Evolutionary conservation across 2,113 vertebrate genomes (phyloP), one percentile per base, ranked within the genome.

Genomic region (Rhombomys opimus): DNA sequence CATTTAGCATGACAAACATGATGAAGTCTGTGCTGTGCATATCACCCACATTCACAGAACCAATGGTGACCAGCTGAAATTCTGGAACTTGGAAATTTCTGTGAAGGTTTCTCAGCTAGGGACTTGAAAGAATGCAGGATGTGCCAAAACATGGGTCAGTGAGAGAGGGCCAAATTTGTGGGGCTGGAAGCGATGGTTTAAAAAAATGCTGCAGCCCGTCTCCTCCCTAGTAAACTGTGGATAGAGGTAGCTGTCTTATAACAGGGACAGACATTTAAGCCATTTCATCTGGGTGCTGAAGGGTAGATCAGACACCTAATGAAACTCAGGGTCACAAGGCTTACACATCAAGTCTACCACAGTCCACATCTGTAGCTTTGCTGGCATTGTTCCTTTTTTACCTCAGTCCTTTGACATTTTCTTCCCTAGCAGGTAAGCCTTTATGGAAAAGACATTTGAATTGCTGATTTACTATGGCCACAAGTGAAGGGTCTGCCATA

Each of bases 401-500:
- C 80, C 50, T 75, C 30, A 70, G 59, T 89, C 68, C 65, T 96
- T 90, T 89, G 68, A 61, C 32, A 91, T 97, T 97, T 97, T 98
- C 96, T 98, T 98, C 92, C 93, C 87, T 14, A 86, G 86, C 84
- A 96, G 92, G 89, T 93, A 75, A 38, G 23, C 91, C 92, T 97
- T 93, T 94, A 89, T 97, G 96, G 95, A 96, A 97, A 98, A 97
- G 84, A 95, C 75, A 87, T 87, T 89, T 73, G 89, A 89, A 81
- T 77, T 38, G 93, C 90, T 98, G 97, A 97, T 98, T 94, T 78
- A 82, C 68, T 63, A 54, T 2, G 46, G 87, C 87, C 41, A 6
- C 41, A 25, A 6, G 6, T 12, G 97, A 98, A 97, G 90, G 54
- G 93, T 96, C 70, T 91, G 14, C 3, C 97, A 97, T 96, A 68